Base-by-base conservation (phyloP, 2,797 vertebrate species). In the Melopsittacus undulatus region DNA sequence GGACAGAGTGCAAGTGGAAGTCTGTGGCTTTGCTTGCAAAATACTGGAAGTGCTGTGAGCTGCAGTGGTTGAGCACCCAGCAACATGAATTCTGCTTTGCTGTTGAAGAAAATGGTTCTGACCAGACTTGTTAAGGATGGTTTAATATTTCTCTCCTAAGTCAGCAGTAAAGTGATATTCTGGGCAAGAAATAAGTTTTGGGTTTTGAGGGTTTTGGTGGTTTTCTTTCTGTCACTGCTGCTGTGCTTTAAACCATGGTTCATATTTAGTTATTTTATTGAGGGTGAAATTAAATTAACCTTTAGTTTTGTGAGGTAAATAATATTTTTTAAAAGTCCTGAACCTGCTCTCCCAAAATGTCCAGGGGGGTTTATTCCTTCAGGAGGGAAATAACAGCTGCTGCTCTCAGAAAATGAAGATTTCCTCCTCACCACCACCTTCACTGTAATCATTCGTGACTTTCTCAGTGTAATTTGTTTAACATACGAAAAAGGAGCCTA, bases 81-180 rank as follows among this genome's bases (percentile, higher is more conserved):
- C 77, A 83, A 77, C 34, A 22, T 17, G 27, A 84, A 80, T 34
- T 59, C 43, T 70, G 38, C 49, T 54, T 83, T 85, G 64, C 69
- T 77, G 23, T 54, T 83, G 52, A 76, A 92, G 74, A 68, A 91
- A 94, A 83, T 81, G 0, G 49, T 75, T 82, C 36, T 87, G 61
- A 67, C 67, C 32, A 56, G 77, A 45, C 40, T 90, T n/a, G 54
- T 75, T 89, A 69, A 78, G 80, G 78, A 76, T 34, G 84, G 48
- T 46, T 73, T 75, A 23, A 19, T 87, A 19, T 89, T 82, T 86
- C 54, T 88, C 24, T 83, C 48, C 48, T 62, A 30, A 84, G 32
- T 83, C 77, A 94, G 66, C 70, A 80, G 66, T 79, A 82, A 94
- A 89, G 59, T 77, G 75, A 86, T 85, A 64, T 19, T 85, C n/a